phyloP scores from a whole-genome alignment of 1,140 invertebrate species.

The Polypedilum pembai region DNA sequence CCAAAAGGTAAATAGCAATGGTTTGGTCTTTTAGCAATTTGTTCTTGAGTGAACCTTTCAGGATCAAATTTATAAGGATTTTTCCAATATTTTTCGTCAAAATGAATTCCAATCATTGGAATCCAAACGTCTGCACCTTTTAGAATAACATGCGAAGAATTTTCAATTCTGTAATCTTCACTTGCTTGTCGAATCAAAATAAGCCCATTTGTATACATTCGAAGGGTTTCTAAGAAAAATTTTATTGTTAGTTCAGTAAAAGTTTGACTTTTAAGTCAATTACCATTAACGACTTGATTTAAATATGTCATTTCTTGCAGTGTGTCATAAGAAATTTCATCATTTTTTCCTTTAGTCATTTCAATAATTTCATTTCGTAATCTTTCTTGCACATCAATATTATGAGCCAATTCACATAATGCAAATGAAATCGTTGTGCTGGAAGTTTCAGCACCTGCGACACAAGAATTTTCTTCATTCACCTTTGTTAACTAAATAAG shows the following conservation, averaged over 20 bases:
- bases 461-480: too few relatives aligned
- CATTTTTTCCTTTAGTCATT: conserved; percentile 32
- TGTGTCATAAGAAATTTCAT: conserved; percentile 39
- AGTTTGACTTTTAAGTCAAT: too few relatives aligned
- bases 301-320: conserved; percentile 40
- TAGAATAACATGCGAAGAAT: conserved; percentile 42
- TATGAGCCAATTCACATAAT: conserved; percentile 33
- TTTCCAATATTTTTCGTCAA: conserved; percentile 48
- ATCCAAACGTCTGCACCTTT: conserved; percentile 50
- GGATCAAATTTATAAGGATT: conserved; percentile 54
- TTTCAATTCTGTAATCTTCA: conserved; percentile 47
- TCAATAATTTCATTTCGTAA: conserved; percentile 45
- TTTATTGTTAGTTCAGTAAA: too few relatives aligned
- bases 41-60: conserved; percentile 48
- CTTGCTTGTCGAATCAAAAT: conserved; percentile 43
- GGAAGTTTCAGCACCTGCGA: conserved; percentile 43
- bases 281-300: conserved; percentile 41
- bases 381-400: conserved; percentile 33
- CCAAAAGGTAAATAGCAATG: conserved; percentile 60
- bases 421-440: conserved; percentile 36
- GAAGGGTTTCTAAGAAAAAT: conserved; percentile 39
- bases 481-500: too few relatives aligned
- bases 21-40: conserved; percentile 42
- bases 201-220: conserved; percentile 46
- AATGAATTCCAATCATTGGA: conserved; percentile 53